A percentile compares a stretch with the other conserved stretches of the same genome.
Evolutionary conservation across 2,797 vertebrate species (phyloP).

Genomic region (Allochrocebus solatus): DNA sequence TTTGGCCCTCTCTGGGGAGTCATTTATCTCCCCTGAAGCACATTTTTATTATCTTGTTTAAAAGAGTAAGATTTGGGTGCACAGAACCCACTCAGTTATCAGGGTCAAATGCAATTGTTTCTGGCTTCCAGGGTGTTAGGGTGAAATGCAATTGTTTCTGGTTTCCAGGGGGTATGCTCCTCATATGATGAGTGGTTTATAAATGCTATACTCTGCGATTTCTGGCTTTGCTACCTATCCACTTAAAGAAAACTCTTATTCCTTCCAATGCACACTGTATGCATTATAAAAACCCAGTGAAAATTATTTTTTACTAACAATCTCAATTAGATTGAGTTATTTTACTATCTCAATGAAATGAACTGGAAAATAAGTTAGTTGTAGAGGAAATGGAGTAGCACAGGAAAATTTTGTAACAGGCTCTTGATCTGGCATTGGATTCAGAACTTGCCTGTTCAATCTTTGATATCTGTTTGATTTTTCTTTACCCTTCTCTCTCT

Average conservation of each 20-base stretch:
- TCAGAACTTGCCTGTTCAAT: background rate
- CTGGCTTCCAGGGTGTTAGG: background rate
- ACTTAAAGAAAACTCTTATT: constrained; percentile 4
- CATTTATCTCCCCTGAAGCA: constrained; percentile 62
- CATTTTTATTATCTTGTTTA: constrained; percentile 64
- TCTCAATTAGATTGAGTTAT: background rate
- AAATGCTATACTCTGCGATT: background rate
- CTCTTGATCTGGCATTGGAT: background rate
- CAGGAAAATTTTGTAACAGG: background rate
- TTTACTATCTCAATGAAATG: background rate
- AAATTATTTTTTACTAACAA: constrained; percentile 4
- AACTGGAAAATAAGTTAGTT: background rate
- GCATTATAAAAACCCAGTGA: background rate
- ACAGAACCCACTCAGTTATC: constrained; percentile 47
- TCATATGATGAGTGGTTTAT: background rate
- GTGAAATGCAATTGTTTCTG: constrained; percentile 53
- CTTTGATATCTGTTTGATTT: background rate
- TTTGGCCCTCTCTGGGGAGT: constrained; percentile 34
- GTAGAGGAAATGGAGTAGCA: background rate
- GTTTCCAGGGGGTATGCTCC: background rate
- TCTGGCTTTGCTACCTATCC: background rate
- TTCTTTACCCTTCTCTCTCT: background rate
- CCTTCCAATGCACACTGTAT: background rate
- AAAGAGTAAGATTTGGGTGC: constrained; percentile 62
- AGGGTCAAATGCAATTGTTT: constrained; percentile 52